Percentiles rank a stretch among this genome's conserved stretches.
These are phyloP conservation scores for Lasiommata megera DNA, from an alignment of 2,888 invertebrate species.

Conservation along the genomic window DNA sequence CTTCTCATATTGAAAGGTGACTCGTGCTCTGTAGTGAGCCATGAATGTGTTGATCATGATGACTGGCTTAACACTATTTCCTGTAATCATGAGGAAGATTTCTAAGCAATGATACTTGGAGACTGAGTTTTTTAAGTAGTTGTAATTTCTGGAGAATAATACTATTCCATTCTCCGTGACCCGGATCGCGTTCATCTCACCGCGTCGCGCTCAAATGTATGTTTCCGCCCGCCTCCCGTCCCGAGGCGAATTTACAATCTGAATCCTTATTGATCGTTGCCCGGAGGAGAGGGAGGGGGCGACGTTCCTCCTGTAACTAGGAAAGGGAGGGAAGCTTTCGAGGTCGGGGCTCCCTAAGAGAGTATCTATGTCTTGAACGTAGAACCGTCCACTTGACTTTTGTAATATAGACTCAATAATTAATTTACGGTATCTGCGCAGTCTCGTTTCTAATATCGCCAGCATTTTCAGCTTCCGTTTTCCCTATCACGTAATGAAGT, in stretches of 20 bases:
- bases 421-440: too few relatives aligned
- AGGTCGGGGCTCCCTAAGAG: conserved; percentile 42
- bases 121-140: too few relatives aligned
- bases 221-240: conserved; percentile 30
- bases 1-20: too few relatives aligned
- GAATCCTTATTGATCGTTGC: conserved; percentile 66
- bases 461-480: too few relatives aligned
- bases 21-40: too few relatives aligned
- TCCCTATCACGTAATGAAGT: too few relatives aligned
- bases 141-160: neutral
- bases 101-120: too few relatives aligned
- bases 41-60: too few relatives aligned
- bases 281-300: conserved; percentile 41
- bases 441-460: too few relatives aligned
- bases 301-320: conserved; percentile 31
- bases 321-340: conserved; percentile 24
- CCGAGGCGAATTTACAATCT: conserved; percentile 56
- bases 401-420: neutral
- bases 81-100: too few relatives aligned
- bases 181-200: neutral
- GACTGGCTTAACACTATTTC: too few relatives aligned
- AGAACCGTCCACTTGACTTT: conserved; percentile 13
- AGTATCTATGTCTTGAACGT: conserved; percentile 43
- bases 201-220: neutral
- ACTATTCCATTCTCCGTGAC: neutral